Conservation (phyloP, 2,113 vertebrate species). For the Archilochus colubris region DNA sequence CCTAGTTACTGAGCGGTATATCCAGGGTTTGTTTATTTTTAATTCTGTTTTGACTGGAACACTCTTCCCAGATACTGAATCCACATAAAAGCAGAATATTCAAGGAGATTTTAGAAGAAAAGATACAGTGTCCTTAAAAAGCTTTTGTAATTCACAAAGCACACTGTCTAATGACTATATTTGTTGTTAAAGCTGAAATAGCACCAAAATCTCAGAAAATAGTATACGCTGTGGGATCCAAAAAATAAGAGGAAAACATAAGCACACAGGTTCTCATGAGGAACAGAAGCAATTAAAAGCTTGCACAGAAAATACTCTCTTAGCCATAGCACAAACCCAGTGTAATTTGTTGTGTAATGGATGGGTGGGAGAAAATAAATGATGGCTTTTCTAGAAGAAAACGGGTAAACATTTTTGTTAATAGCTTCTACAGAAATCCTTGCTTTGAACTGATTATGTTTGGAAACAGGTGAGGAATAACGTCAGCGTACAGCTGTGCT, state of each 20-base stretch:
- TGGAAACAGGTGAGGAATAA: not conserved
- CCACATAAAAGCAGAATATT: slow-evolving; percentile 32
- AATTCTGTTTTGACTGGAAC: slow-evolving; percentile 15
- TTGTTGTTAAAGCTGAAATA: slow-evolving; percentile 33
- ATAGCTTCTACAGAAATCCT: not conserved
- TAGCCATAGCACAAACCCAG: accelerated
- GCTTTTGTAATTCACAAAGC: slow-evolving; percentile 1
- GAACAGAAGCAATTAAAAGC: not conserved
- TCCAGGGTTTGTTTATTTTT: slow-evolving; percentile 56
- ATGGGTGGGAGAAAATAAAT: not conserved
- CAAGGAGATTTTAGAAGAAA: not conserved
- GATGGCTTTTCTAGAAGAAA: not conserved
- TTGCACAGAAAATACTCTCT: accelerated
- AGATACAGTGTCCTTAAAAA: slow-evolving; percentile 4
- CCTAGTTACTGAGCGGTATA: slow-evolving; percentile 14
- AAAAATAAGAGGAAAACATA: slow-evolving; percentile 15
- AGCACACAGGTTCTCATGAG: not conserved
- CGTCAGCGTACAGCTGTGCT: accelerated
- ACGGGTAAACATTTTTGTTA: not conserved
- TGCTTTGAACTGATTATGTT: not conserved
- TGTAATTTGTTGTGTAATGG: not conserved
- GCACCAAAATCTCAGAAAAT: not conserved
- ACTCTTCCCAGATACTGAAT: not conserved
- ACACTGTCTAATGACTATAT: not conserved
- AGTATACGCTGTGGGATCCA: not conserved